Percentiles rank a stretch among this genome's conserved stretches.
Conservation (phyloP, 2,113 vertebrate genomes). For the Bolborhynchus lineola region DNA sequence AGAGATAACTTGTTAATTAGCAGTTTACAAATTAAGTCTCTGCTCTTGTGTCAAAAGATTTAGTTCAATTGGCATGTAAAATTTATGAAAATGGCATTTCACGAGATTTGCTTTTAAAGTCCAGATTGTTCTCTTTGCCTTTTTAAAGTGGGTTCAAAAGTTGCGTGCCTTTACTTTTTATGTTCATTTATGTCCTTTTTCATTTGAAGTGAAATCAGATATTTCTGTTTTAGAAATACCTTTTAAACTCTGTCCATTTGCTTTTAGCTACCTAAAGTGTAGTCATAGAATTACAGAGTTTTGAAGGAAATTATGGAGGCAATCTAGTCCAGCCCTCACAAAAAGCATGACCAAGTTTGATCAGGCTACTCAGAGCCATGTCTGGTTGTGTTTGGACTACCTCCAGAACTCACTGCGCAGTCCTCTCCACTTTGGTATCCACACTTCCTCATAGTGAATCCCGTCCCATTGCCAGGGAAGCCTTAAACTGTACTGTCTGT, state of each 20-base stretch:
- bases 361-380: not conserved
- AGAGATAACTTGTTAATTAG: not conserved
- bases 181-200: not conserved
- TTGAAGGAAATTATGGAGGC: not conserved
- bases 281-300: not conserved
- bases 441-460: not conserved
- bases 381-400: not conserved
- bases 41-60: not conserved
- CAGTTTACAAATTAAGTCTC: not conserved
- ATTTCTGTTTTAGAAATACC: not conserved
- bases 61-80: not conserved
- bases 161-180: not conserved
- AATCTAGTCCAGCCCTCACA: not conserved
- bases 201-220: not conserved
- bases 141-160: not conserved
- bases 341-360: not conserved
- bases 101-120: not conserved
- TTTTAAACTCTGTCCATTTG: not conserved
- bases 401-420: not conserved
- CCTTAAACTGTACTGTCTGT: not conserved
- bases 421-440: not conserved
- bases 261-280: not conserved
- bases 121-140: not conserved
- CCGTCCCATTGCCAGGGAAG: not conserved
- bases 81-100: not conserved